A percentile compares a stretch with the other conserved stretches of the same genome.
Evolutionary conservation across 2,888 invertebrate species (phyloP).

Genomic region (Sylvicola fuscatus): DNA sequence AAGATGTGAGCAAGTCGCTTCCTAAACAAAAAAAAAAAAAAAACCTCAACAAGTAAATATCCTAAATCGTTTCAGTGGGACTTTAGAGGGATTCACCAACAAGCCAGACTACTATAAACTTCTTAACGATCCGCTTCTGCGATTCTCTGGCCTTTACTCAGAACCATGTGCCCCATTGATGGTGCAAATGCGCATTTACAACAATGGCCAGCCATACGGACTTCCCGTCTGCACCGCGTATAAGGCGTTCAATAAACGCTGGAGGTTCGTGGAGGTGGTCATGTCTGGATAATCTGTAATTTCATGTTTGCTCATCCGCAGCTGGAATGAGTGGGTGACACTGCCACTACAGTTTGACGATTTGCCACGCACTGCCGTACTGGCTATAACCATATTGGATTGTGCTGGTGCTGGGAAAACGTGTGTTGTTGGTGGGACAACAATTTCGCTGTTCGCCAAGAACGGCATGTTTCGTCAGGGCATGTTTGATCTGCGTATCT

Average conservation of each 20-base stretch:
- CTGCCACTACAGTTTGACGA: constrained; percentile 82
- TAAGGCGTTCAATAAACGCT: constrained; percentile 77
- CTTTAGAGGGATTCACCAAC: constrained; percentile 73
- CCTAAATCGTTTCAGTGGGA: constrained; percentile 41
- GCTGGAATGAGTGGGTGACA: constrained; percentile 96
- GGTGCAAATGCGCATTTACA: constrained; percentile 69
- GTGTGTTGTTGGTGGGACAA: constrained; percentile 78
- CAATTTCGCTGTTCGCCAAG: constrained; percentile 85
- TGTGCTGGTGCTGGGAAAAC: constrained; percentile 70
- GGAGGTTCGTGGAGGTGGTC: constrained; percentile 70
- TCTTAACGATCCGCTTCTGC: constrained; percentile 69
- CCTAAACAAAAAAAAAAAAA: constrained; percentile 3
- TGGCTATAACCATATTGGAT: constrained; percentile 81
- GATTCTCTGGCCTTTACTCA: constrained; percentile 75
- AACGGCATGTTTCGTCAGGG: constrained; percentile 80
- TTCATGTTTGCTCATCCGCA: constrained; percentile 21
- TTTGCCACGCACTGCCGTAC: constrained; percentile 64
- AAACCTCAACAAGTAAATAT: no score
- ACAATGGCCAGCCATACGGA: constrained; percentile 61
- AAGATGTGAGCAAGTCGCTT: constrained; percentile 55
- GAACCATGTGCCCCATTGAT: constrained; percentile 71
- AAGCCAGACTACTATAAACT: constrained; percentile 77
- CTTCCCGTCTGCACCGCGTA: constrained; percentile 78
- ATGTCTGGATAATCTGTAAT: constrained; percentile 2
- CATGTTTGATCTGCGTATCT: constrained; percentile 77